These are phyloP conservation scores for Scaptomyza polygonia DNA, from an alignment of 2,888 invertebrate genomes.

Conservation along the genomic window DNA sequence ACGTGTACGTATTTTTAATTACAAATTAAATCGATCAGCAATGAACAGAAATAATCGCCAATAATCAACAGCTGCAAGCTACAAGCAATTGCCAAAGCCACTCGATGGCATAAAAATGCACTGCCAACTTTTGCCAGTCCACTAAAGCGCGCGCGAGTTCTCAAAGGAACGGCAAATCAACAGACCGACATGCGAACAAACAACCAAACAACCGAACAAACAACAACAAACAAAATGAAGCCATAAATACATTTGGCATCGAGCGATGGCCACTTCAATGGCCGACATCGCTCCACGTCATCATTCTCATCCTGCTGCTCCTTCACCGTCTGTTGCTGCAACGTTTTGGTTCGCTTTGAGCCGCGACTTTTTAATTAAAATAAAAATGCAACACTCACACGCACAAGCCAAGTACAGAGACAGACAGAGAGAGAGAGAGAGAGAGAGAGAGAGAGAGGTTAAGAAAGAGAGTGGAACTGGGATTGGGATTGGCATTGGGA, in stretches of 20 bases:
- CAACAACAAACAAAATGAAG: slow-evolving; percentile 64
- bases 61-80: slow-evolving; percentile 27
- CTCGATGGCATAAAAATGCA: slow-evolving; percentile 34
- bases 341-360: slow-evolving; percentile 63
- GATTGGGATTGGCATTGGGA: slow-evolving; percentile 1
- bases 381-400: slow-evolving; percentile 70
- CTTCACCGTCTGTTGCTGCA: slow-evolving; percentile 5
- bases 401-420: slow-evolving; percentile 18
- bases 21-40: slow-evolving; percentile 35
- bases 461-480: not conserved
- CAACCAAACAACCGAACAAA: slow-evolving; percentile 34
- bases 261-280: slow-evolving; percentile 67
- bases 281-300: not conserved
- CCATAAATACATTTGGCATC: slow-evolving; percentile 75
- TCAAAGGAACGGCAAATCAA: slow-evolving; percentile 53
- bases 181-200: slow-evolving; percentile 36
- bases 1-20: slow-evolving; percentile 24
- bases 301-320: not conserved
- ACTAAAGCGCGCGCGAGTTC: slow-evolving; percentile 27
- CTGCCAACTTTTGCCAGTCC: slow-evolving; percentile 26
- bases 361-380: slow-evolving; percentile 73
- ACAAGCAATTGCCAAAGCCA: slow-evolving; percentile 14
- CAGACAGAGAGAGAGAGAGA: slow-evolving; percentile 3
- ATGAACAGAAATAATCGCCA: slow-evolving; percentile 30
- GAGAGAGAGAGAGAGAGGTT: not conserved